phyloP scores from a whole-genome alignment of 2,888 invertebrate species.

The Junonia oenone region DNA sequence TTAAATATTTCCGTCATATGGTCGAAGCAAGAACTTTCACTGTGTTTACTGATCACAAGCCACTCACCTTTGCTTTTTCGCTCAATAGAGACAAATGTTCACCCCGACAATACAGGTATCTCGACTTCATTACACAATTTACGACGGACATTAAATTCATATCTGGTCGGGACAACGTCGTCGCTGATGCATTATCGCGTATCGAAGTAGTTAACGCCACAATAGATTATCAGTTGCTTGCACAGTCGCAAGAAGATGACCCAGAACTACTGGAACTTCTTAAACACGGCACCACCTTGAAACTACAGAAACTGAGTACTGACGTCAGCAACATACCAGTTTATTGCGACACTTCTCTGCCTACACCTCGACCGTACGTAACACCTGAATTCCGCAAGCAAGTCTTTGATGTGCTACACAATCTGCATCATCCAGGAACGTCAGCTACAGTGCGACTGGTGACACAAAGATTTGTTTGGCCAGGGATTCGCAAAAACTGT shows the following conservation, averaged over 20 bases:
- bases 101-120: conserved; percentile 40
- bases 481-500: conserved; percentile 38
- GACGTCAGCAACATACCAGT: not conserved
- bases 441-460: conserved; percentile 31
- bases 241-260: conserved; percentile 25
- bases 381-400: conserved; percentile 14
- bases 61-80: conserved; percentile 38
- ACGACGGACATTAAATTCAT: conserved; percentile 41
- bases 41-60: conserved; percentile 28
- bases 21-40: conserved; percentile 43
- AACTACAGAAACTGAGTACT: conserved; percentile 19
- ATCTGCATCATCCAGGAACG: conserved; percentile 31
- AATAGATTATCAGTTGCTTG: conserved; percentile 25
- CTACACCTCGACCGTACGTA: conserved; percentile 13
- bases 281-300: conserved; percentile 12
- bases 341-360: conserved; percentile 14
- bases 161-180: conserved; percentile 35
- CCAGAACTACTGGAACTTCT: conserved; percentile 25
- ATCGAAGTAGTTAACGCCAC: conserved; percentile 23
- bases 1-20: conserved; percentile 43
- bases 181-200: conserved; percentile 38
- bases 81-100: conserved; percentile 38
- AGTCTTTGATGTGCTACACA: conserved; percentile 30
- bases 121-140: conserved; percentile 42
- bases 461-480: conserved; percentile 43